Conservation (phyloP, 2,888 invertebrate species). For the Drosophila koepferae region DNA sequence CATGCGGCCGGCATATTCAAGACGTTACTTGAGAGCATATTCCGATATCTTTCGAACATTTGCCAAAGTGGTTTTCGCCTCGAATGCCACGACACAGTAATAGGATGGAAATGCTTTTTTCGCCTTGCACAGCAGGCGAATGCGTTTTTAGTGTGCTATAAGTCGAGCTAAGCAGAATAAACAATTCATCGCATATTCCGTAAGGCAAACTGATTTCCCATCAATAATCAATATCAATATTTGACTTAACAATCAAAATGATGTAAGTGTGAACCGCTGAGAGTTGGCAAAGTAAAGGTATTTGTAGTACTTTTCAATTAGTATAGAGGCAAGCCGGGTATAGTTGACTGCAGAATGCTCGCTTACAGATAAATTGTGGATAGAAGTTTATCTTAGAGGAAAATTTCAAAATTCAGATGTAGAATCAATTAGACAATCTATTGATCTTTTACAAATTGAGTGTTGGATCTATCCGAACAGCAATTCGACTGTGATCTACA, state of each 20-base stretch:
- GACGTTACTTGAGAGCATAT: constrained; percentile 10
- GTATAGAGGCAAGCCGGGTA: neutral
- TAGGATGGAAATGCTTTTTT: constrained; percentile 6
- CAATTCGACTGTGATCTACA: no score
- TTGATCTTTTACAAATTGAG: no score
- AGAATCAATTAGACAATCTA: no score
- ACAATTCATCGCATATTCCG: neutral
- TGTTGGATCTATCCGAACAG: no score
- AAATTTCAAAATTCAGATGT: no score
- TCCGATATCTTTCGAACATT: constrained; percentile 3
- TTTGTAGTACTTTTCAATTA: constrained; percentile 3
- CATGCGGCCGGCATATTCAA: neutral
- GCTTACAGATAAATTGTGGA: neutral
- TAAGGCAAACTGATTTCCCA: neutral
- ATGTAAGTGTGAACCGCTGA: neutral
- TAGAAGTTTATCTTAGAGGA: no score
- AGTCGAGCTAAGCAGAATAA: neutral
- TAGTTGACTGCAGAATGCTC: neutral
- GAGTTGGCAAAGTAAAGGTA: neutral
- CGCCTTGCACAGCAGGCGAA: neutral
- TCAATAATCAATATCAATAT: neutral
- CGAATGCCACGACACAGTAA: neutral
- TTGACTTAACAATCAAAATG: neutral
- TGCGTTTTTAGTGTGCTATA: neutral
- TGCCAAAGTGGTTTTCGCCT: constrained; percentile 3